These are phyloP conservation scores for Ceramica pisi DNA, from an alignment of 2,888 invertebrate species.

Conservation along the genomic window DNA sequence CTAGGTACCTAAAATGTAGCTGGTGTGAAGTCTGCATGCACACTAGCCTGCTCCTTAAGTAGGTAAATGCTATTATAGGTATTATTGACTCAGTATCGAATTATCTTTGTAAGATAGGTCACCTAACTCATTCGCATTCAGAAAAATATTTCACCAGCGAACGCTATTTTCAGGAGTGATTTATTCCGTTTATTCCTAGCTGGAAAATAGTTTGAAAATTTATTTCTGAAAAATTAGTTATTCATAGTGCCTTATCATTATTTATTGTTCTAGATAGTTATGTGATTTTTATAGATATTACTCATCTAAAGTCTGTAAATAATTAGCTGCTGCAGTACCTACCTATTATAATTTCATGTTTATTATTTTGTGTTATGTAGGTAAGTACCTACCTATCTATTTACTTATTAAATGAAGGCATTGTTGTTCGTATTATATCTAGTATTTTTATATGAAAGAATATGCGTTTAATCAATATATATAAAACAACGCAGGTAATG, in stretches of 20 bases:
- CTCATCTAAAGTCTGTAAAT: constrained; percentile 2
- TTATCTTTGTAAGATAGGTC: constrained; percentile 4
- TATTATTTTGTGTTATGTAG: neutral
- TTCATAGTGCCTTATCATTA: neutral
- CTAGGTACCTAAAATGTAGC: neutral
- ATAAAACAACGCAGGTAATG: constrained; percentile 11
- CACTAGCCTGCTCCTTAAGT: neutral
- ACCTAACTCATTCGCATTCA: neutral
- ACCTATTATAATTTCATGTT: too few species aligned
- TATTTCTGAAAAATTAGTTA: neutral
- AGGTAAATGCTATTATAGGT: constrained; percentile 2
- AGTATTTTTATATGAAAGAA: neutral
- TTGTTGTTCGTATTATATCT: too few species aligned
- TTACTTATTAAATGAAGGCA: too few species aligned
- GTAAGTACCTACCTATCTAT: neutral
- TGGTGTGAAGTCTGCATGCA: neutral
- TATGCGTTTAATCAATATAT: neutral
- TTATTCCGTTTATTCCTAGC: neutral
- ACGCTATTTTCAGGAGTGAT: neutral
- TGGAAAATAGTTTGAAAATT: neutral
- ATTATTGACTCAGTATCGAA: neutral
- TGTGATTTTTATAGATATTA: neutral
- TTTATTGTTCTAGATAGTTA: neutral
- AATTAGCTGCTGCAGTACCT: neutral
- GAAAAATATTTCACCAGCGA: neutral